phyloP scores from a whole-genome alignment of 2,888 invertebrate genomes.

The Drosophila multiciliata region DNA sequence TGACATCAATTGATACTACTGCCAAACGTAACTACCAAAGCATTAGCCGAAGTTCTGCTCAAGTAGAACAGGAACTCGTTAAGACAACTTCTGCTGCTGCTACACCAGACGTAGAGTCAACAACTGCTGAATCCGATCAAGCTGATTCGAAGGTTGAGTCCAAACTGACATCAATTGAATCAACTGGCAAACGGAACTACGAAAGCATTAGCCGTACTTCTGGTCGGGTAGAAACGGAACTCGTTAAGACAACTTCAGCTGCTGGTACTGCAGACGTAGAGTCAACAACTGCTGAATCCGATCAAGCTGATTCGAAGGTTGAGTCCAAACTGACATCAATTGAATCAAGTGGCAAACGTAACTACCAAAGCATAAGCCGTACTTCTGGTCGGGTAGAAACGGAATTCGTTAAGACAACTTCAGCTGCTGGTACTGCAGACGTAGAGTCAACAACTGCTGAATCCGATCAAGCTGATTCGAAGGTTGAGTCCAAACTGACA shows the following conservation, averaged over 20 bases:
- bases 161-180: background rate
- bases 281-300: background rate
- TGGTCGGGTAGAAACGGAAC: background rate
- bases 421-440: background rate
- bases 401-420: background rate
- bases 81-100: background rate
- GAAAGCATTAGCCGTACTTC: conserved; percentile 37
- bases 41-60: conserved; percentile 18
- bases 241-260: too few species aligned
- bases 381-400: background rate
- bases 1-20: background rate
- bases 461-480: background rate
- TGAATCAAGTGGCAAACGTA: background rate
- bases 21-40: conserved; percentile 49
- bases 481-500: background rate
- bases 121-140: background rate
- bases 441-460: background rate
- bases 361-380: background rate
- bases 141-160: background rate
- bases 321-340: background rate
- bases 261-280: background rate
- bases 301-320: background rate
- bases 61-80: background rate
- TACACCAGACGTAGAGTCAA: background rate
- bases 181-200: conserved; percentile 30